Conservation (phyloP, 2,797 vertebrate genomes). For the Salarias fasciatus region DNA sequence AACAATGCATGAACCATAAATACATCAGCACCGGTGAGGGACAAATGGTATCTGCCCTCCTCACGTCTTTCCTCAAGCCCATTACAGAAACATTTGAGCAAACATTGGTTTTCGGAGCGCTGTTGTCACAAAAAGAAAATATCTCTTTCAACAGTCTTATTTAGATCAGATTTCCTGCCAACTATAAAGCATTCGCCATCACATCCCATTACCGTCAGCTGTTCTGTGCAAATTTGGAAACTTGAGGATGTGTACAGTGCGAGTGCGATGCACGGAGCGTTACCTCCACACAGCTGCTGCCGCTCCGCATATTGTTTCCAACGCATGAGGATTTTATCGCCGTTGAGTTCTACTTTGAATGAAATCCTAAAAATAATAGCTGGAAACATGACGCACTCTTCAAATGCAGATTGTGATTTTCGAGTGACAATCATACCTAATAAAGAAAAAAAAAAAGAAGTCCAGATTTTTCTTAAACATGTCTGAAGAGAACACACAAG, state of each 20-base stretch:
- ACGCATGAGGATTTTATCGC: not conserved
- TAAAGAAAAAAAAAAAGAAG: not conserved
- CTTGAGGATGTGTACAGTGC: constrained; percentile 1
- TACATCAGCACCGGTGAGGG: constrained; percentile 10
- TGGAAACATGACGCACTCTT: not conserved
- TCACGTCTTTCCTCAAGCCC: constrained; percentile 4
- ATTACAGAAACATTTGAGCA: constrained; percentile 9
- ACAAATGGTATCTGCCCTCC: constrained; percentile 16
- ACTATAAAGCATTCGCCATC: constrained; percentile 5
- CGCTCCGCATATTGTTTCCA: constrained; percentile 13
- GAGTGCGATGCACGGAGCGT: constrained; percentile 11
- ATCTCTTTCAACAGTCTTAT: not conserved
- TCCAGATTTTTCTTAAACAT: constrained; percentile 7
- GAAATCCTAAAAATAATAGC: not conserved
- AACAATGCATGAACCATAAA: constrained; percentile 43
- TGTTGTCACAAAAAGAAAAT: constrained; percentile 12
- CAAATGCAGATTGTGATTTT: constrained; percentile 1
- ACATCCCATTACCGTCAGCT: constrained; percentile 1
- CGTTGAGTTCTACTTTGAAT: not conserved
- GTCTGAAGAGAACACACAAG: constrained; percentile 30
- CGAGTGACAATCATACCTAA: constrained; percentile 14
- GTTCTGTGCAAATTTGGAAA: constrained; percentile 7
- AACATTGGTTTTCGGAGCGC: not conserved
- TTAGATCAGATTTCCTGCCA: constrained; percentile 3
- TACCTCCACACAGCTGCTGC: constrained; percentile 19